phyloP scores from a whole-genome alignment of 2,113 vertebrate species.

The Himantopus leucocephalus region DNA sequence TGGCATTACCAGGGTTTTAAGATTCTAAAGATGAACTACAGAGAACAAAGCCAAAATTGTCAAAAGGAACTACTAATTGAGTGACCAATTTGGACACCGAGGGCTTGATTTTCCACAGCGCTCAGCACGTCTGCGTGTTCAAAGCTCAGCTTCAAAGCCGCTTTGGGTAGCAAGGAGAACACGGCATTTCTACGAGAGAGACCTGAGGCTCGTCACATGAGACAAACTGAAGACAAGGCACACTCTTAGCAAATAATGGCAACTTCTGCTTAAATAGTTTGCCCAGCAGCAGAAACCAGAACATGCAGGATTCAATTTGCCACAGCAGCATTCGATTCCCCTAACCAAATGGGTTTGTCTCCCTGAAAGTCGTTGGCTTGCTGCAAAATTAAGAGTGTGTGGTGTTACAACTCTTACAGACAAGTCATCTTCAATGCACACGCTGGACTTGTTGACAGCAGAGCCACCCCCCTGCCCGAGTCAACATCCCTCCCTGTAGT shows the following conservation, averaged over 20 bases:
- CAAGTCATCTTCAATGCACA: background rate
- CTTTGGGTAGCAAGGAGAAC: constrained; percentile 3
- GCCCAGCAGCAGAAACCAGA: background rate
- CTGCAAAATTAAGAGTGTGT: background rate
- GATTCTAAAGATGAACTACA: constrained; percentile 42
- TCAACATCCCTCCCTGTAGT: accelerated
- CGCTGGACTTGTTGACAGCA: background rate
- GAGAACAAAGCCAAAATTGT: constrained; percentile 53
- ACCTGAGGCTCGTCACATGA: background rate
- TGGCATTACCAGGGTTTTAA: constrained; percentile 58
- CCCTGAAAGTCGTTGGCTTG: background rate
- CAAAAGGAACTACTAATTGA: constrained; percentile 54
- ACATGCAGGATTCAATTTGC: background rate
- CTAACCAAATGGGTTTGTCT: background rate
- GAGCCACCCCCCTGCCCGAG: background rate
- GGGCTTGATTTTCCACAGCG: constrained; percentile 46
- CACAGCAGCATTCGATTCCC: background rate
- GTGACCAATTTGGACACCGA: constrained; percentile 39
- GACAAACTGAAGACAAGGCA: background rate
- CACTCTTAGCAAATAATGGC: background rate
- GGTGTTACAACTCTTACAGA: background rate
- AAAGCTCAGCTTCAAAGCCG: constrained; percentile 34
- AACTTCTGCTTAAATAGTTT: background rate
- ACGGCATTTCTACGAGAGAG: background rate
- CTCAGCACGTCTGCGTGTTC: background rate